Percentiles rank a stretch among this genome's conserved stretches.
phyloP scores from a whole-genome alignment of 2,797 vertebrate species.

The Coreius guichenoti region DNA sequence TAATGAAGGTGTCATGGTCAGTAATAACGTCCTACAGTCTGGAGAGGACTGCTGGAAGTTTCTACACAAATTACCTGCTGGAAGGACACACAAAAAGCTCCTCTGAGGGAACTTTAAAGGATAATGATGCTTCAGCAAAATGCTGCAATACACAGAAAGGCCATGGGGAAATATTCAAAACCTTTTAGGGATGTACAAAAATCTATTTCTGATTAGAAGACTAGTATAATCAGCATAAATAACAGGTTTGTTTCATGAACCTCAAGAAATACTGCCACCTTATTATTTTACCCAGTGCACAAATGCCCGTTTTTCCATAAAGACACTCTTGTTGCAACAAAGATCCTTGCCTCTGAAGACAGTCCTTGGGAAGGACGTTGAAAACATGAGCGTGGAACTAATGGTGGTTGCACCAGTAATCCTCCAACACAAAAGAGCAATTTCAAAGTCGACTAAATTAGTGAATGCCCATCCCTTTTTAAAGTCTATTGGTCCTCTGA shows the following conservation, averaged over 20 bases:
- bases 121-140: constrained; percentile 32
- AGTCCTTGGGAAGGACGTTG: constrained; percentile 39
- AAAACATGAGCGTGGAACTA: constrained; percentile 21
- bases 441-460: constrained; percentile 34
- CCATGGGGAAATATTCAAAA: constrained; percentile 1
- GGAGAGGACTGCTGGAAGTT: constrained; percentile 13
- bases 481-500: constrained; percentile 30
- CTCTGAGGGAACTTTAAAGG: constrained; percentile 27
- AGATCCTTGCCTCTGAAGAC: constrained; percentile 13
- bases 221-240: constrained; percentile 10
- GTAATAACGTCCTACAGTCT: constrained; percentile 29
- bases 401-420: constrained; percentile 28
- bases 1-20: constrained; percentile 38
- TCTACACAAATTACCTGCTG: constrained; percentile 34
- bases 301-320: neutral
- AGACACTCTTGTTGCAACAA: neutral
- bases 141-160: constrained; percentile 8
- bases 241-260: neutral
- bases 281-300: neutral
- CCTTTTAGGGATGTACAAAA: neutral
- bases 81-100: constrained; percentile 32
- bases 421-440: constrained; percentile 41
- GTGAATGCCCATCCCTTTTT: constrained; percentile 29
- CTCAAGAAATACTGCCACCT: neutral
- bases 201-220: constrained; percentile 4